phyloP scores from a whole-genome alignment of 2,113 vertebrate genomes.

The Bos javanicus region DNA sequence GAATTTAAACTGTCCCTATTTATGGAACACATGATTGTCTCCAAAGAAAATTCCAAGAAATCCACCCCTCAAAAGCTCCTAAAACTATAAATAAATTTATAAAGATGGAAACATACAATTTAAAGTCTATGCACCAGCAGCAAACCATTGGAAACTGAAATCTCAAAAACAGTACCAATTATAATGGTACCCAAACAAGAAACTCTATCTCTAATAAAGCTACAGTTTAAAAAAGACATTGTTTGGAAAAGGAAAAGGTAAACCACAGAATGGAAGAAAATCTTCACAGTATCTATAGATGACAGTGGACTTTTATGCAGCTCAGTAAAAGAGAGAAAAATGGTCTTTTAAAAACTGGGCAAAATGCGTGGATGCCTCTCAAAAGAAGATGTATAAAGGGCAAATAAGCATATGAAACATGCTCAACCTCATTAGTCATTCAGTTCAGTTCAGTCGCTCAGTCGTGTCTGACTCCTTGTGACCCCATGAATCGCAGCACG shows the following conservation, averaged over 20 bases:
- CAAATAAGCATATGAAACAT: not conserved
- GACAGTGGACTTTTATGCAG: not conserved
- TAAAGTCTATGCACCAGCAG: not conserved
- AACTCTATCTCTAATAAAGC: not conserved
- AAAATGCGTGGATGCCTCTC: not conserved
- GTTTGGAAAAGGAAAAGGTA: not conserved
- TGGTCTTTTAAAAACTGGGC: not conserved
- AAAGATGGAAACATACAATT: not conserved
- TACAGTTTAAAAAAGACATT: not conserved
- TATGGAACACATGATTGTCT: not conserved
- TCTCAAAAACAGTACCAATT: not conserved
- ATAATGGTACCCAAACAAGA: not conserved
- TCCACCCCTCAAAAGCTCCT: not conserved
- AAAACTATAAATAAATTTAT: not conserved
- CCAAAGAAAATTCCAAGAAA: not conserved
- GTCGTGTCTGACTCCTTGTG: accelerated
- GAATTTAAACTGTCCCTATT: not conserved
- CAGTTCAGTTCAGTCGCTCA: too few species aligned
- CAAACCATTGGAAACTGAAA: not conserved
- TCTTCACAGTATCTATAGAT: not conserved
- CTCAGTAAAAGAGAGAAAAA: not conserved
- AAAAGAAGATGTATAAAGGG: not conserved
- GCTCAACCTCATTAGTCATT: not conserved
- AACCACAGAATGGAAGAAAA: not conserved
- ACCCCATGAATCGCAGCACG: too few species aligned